Conservation (phyloP, 2,888 invertebrate genomes). For the Azorinus chamasolen region DNA sequence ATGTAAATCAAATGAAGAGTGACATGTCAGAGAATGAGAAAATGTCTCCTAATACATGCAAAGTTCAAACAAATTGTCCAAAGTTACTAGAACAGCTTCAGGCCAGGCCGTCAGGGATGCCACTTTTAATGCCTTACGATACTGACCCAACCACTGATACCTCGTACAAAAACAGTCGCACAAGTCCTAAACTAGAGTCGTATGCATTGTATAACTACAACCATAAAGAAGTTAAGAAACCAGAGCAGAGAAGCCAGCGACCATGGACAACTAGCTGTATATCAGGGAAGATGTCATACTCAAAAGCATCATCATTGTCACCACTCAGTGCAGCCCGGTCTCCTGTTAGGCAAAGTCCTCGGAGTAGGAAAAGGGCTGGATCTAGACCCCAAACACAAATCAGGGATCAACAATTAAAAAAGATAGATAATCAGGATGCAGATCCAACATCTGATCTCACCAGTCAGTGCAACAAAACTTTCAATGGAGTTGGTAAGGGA, state of each 20-base stretch:
- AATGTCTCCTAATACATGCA: neutral
- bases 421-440: no score
- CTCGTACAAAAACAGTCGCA: constrained; percentile 30
- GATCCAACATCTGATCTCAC: neutral
- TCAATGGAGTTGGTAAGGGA: no score
- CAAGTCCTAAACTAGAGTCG: constrained; percentile 43
- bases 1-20: constrained; percentile 42
- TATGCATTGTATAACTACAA: constrained; percentile 11
- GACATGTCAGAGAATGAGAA: neutral
- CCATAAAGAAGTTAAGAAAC: constrained; percentile 7
- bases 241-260: neutral
- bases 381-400: no score
- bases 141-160: constrained; percentile 36
- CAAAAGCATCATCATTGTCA: constrained; percentile 19
- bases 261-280: neutral
- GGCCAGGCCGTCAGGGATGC: constrained; percentile 44
- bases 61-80: neutral
- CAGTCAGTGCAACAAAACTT: neutral
- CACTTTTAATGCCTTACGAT: constrained; percentile 53
- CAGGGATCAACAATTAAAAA: no score
- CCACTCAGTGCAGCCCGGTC: neutral
- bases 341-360: constrained; percentile 37
- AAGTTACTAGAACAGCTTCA: constrained; percentile 7
- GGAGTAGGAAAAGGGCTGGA: constrained; percentile 18
- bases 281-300: constrained; percentile 4